Percentiles rank a stretch among this genome's conserved stretches.
Conservation (phyloP, 2,797 vertebrate genomes). For the Chrosomus eos region DNA sequence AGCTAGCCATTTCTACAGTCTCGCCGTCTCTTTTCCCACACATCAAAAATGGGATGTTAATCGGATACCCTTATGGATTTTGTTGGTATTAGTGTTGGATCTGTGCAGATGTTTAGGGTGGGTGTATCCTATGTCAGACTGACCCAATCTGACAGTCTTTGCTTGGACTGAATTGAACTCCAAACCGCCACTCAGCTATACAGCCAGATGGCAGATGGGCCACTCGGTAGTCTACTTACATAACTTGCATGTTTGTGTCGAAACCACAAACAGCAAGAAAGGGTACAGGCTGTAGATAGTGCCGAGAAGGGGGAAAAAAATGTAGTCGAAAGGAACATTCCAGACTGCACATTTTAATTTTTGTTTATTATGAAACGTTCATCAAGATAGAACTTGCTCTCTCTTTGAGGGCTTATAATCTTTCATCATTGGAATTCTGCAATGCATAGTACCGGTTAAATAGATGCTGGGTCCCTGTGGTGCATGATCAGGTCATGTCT, state of each 20-base stretch:
- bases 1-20: background rate
- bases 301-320: background rate
- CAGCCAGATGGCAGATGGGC: constrained; percentile 58
- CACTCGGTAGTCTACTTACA: constrained; percentile 47
- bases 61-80: constrained; percentile 9
- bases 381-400: constrained; percentile 13
- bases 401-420: constrained; percentile 44
- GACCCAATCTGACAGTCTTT: constrained; percentile 24
- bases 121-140: constrained; percentile 14
- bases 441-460: constrained; percentile 52
- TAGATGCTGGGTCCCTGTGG: constrained; percentile 61
- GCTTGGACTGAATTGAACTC: constrained; percentile 43
- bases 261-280: constrained; percentile 28
- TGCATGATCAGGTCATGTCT: constrained; percentile 51
- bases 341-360: constrained; percentile 9
- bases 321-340: constrained; percentile 7
- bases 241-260: constrained; percentile 47
- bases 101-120: constrained; percentile 33
- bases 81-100: constrained; percentile 13
- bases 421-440: constrained; percentile 47
- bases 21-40: background rate
- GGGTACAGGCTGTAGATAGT: constrained; percentile 16
- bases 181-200: constrained; percentile 47
- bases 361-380: constrained; percentile 5
- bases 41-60: background rate